Evolutionary conservation across 2,113 vertebrate genomes (phyloP).

Genomic region (Chelonoidis abingdonii): DNA sequence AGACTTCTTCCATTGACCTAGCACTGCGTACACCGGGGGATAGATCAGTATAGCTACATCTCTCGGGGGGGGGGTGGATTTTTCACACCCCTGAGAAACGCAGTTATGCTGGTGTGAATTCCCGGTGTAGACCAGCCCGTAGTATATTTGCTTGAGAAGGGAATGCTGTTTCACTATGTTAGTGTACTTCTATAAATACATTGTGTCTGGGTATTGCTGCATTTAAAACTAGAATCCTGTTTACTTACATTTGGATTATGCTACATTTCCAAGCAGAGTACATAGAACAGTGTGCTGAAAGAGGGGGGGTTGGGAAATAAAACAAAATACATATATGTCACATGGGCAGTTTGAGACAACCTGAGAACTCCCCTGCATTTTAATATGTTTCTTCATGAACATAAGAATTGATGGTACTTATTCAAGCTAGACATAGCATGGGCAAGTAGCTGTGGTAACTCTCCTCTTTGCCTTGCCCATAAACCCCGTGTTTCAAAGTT

Average conservation of each 20-base stretch:
- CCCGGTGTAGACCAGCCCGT: not conserved
- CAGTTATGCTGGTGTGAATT: not conserved
- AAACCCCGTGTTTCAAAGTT: constrained; percentile 25
- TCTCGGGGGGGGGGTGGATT: not conserved
- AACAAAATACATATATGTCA: constrained; percentile 22
- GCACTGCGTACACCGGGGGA: not conserved
- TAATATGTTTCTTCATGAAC: not conserved
- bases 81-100: not conserved
- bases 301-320: constrained; percentile 27
- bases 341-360: constrained; percentile 28
- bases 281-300: constrained; percentile 31
- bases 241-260: constrained; percentile 30
- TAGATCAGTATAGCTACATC: not conserved
- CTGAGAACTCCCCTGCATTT: constrained; percentile 31
- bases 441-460: not conserved
- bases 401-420: not conserved
- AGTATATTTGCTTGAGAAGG: not conserved
- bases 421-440: constrained; percentile 1
- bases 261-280: constrained; percentile 46
- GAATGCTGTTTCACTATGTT: not conserved
- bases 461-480: not conserved
- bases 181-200: not conserved
- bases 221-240: constrained; percentile 2
- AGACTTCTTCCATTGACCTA: not conserved
- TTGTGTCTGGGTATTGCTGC: not conserved